These are phyloP conservation scores for Psittacula derbiana DNA, from an alignment of 2,797 vertebrate species.

Conservation along the genomic window DNA sequence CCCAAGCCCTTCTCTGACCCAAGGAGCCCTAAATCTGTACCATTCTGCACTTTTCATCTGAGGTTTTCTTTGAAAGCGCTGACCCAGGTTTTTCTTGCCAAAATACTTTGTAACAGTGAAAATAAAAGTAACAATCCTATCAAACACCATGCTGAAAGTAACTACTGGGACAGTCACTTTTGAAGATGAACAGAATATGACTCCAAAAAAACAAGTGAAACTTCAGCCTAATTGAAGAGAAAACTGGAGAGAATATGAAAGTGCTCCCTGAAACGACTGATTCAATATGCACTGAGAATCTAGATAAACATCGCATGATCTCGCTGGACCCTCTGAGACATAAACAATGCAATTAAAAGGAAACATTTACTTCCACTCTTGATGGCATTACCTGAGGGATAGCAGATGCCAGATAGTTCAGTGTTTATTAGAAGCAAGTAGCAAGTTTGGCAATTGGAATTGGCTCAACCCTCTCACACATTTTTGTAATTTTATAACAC, in stretches of 20 bases:
- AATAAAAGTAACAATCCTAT: background rate
- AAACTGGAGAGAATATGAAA: background rate
- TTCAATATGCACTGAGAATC: background rate
- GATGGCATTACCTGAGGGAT: constrained; percentile 59
- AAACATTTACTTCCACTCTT: constrained; percentile 63
- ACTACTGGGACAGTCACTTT: background rate
- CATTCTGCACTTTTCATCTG: background rate
- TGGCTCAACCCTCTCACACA: constrained; percentile 32
- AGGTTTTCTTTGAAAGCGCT: background rate
- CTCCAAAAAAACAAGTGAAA: background rate
- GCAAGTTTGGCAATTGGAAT: constrained; percentile 48
- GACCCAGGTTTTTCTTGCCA: background rate
- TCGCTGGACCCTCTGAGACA: constrained; percentile 28
- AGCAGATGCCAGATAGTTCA: constrained; percentile 68
- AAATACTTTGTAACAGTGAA: background rate
- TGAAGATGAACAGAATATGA: background rate
- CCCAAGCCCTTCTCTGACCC: background rate
- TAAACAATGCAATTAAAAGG: constrained; percentile 65
- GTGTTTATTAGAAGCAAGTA: constrained; percentile 64
- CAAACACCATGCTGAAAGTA: background rate
- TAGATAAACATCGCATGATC: constrained; percentile 10
- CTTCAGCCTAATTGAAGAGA: background rate
- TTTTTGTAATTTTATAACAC: constrained; percentile 58
- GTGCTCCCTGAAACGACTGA: background rate
- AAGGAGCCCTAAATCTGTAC: background rate